phyloP scores from a whole-genome alignment of 2,888 invertebrate species.

The Actias luna region DNA sequence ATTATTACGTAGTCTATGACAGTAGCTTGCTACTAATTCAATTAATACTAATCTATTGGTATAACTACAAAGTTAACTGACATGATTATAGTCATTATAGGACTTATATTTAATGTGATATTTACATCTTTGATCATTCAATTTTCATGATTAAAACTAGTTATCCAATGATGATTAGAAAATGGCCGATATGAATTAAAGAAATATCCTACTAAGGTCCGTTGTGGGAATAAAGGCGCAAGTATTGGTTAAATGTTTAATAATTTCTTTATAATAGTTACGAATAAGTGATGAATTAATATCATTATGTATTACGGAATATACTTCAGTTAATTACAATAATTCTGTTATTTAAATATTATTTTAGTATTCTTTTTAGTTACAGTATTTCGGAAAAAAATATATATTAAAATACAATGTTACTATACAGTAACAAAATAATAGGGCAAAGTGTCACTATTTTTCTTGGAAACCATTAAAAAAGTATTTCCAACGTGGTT shows the following conservation, averaged over 20 bases:
- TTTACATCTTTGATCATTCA: too few relatives aligned
- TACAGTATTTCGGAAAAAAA: too few relatives aligned
- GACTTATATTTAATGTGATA: too few relatives aligned
- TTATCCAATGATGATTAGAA: too few relatives aligned
- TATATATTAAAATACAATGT: too few relatives aligned
- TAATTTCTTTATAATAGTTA: background rate
- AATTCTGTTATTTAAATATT: too few relatives aligned
- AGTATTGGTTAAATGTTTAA: background rate
- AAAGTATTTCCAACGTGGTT: background rate
- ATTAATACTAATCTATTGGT: background rate
- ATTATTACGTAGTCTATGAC: constrained; percentile 7
- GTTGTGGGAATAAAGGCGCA: background rate
- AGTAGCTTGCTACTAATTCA: constrained; percentile 5
- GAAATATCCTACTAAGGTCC: background rate
- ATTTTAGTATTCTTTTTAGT: too few relatives aligned
- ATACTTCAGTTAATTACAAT: too few relatives aligned
- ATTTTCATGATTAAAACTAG: too few relatives aligned
- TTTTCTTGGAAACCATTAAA: background rate
- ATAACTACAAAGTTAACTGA: too few relatives aligned
- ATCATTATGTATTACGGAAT: background rate
- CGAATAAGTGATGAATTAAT: background rate
- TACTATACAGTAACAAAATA: background rate
- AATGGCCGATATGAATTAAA: too few relatives aligned
- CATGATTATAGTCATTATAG: too few relatives aligned
- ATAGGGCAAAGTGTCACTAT: background rate